Evolutionary conservation across 2,113 vertebrate species (phyloP).

Genomic region (Corvus hawaiiensis): DNA sequence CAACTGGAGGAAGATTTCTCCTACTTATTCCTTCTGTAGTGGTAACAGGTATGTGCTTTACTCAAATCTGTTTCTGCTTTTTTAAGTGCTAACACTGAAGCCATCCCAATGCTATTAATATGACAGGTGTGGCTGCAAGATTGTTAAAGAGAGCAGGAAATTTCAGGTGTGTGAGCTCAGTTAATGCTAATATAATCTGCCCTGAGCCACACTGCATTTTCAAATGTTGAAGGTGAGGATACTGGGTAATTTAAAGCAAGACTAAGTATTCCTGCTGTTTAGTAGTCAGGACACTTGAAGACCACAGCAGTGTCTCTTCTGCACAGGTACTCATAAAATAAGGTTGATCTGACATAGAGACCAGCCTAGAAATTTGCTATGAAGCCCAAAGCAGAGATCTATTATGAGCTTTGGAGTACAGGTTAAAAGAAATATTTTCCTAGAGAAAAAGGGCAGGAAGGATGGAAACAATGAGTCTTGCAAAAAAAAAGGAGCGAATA

Average conservation of each 20-base stretch:
- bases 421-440: not conserved
- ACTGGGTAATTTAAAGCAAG: not conserved
- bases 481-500: not conserved
- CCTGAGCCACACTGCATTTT: not conserved
- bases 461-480: not conserved
- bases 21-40: not conserved
- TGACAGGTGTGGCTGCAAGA: not conserved
- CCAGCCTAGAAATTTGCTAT: not conserved
- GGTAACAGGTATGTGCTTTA: not conserved
- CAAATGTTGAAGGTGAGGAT: not conserved
- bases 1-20: not conserved
- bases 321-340: not conserved
- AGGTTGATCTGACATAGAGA: not conserved
- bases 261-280: rapidly evolving
- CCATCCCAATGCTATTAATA: not conserved
- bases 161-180: not conserved
- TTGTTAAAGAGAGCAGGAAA: not conserved
- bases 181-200: not conserved
- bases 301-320: not conserved
- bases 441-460: not conserved
- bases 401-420: not conserved
- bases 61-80: not conserved
- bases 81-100: not conserved
- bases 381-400: not conserved
- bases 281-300: not conserved